Conservation (phyloP, 2,888 invertebrate species). For the Charanyca ferruginea region DNA sequence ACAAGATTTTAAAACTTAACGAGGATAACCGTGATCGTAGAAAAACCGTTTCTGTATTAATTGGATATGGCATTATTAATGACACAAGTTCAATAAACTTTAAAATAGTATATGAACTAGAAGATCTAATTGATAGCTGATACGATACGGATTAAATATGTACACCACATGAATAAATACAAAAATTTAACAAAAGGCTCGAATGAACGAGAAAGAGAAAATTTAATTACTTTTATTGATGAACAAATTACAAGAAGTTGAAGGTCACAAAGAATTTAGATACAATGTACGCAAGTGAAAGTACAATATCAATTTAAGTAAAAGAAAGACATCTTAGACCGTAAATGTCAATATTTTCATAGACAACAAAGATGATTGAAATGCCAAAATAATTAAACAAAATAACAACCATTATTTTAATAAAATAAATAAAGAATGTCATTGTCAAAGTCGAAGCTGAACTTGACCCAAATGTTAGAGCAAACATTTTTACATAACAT, state of each 20-base stretch:
- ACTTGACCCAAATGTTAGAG: constrained; percentile 75
- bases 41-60: constrained; percentile 29
- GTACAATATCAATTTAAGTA: constrained; percentile 31
- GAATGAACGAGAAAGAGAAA: constrained; percentile 29
- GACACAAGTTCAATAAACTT: constrained; percentile 8
- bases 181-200: constrained; percentile 5
- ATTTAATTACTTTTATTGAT: constrained; percentile 23
- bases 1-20: constrained; percentile 58
- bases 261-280: constrained; percentile 37
- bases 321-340: constrained; percentile 17
- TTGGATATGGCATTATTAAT: constrained; percentile 1
- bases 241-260: constrained; percentile 25
- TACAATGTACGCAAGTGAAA: constrained; percentile 31
- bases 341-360: constrained; percentile 17
- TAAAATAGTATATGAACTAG: too few relatives aligned
- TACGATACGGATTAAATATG: background rate
- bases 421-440: constrained; percentile 50
- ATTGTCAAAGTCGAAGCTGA: constrained; percentile 65
- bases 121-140: background rate
- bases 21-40: constrained; percentile 42
- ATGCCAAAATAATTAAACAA: constrained; percentile 11
- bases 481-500: constrained; percentile 72
- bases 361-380: constrained; percentile 13
- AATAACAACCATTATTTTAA: constrained; percentile 25
- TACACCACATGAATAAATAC: background rate